Percentiles rank a stretch among this genome's conserved stretches.
phyloP scores from a whole-genome alignment of 2,797 vertebrate genomes.

The Hylomyscus alleni region DNA sequence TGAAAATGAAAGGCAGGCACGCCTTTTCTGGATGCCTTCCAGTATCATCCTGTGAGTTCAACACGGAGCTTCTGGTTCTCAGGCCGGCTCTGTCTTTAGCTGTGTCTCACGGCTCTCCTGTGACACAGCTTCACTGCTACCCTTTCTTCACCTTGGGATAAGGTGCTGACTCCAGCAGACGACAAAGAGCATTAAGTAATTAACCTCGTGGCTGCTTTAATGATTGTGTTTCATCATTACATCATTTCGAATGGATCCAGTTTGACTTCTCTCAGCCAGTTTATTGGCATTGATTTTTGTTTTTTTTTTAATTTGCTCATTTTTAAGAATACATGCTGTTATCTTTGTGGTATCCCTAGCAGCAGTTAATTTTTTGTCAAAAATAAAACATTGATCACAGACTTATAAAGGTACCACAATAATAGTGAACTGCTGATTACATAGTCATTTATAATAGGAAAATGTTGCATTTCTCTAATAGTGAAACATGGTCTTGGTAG shows the following conservation, averaged over 20 bases:
- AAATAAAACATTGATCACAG: slow-evolving; percentile 59
- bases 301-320: slow-evolving; percentile 19
- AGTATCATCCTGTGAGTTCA: slow-evolving; percentile 4
- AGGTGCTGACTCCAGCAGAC: slow-evolving; percentile 60
- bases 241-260: slow-evolving; percentile 45
- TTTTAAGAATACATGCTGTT: slow-evolving; percentile 60
- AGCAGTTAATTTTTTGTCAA: slow-evolving; percentile 35
- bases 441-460: slow-evolving; percentile 40
- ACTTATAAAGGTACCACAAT: slow-evolving; percentile 40
- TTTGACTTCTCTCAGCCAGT: slow-evolving; percentile 61
- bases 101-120: slow-evolving; percentile 64
- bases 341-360: slow-evolving; percentile 1
- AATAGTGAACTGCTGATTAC: slow-evolving; percentile 34
- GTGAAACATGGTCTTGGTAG: slow-evolving; percentile 27
- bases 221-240: slow-evolving; percentile 30
- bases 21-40: background rate
- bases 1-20: background rate
- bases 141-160: slow-evolving; percentile 67
- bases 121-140: slow-evolving; percentile 30
- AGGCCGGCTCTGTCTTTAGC: slow-evolving; percentile 37
- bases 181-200: slow-evolving; percentile 59
- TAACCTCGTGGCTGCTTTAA: slow-evolving; percentile 58
- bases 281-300: slow-evolving; percentile 69
- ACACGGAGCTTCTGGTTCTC: background rate
- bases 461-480: slow-evolving; percentile 47